Percentiles rank a stretch among this genome's conserved stretches.
Evolutionary conservation across 1,140 invertebrate genomes (phyloP).

Genomic region (Drosophila chauvacae): DNA sequence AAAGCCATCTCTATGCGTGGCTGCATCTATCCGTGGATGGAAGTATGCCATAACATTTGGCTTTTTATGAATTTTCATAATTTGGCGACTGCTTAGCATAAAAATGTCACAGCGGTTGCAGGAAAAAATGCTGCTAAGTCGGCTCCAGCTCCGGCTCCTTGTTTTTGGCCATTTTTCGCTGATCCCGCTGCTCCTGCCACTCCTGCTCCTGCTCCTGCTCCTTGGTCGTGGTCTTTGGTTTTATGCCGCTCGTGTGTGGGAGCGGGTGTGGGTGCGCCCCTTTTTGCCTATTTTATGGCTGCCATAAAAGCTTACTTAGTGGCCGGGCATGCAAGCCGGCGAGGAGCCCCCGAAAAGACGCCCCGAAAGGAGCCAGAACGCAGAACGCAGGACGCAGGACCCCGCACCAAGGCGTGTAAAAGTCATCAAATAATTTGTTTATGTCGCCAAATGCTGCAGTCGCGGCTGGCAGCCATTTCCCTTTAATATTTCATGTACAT

Average conservation of each 20-base stretch:
- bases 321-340: conserved; percentile 57
- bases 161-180: conserved; percentile 15
- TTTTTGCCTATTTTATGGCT: conserved; percentile 79
- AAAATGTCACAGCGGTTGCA: conserved; percentile 81
- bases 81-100: conserved; percentile 80
- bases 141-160: conserved; percentile 8
- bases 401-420: conserved; percentile 45
- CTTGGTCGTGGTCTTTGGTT: conserved; percentile 56
- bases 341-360: conserved; percentile 24
- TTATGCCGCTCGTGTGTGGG: conserved; percentile 54
- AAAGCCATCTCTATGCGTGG: conserved; percentile 7
- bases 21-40: conserved; percentile 33
- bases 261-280: conserved; percentile 37
- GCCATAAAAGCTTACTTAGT: conserved; percentile 80
- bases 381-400: not conserved
- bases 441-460: conserved; percentile 66
- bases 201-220: conserved; percentile 42
- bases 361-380: not conserved
- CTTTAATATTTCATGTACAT: conserved; percentile 48
- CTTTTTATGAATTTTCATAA: conserved; percentile 81
- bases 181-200: conserved; percentile 40
- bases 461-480: conserved; percentile 22
- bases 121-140: conserved; percentile 61
- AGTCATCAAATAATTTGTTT: conserved; percentile 80
- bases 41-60: conserved; percentile 79